These are phyloP conservation scores for Rhinopithecus roxellana DNA, from an alignment of 2,113 vertebrate genomes.

Conservation along the genomic window DNA sequence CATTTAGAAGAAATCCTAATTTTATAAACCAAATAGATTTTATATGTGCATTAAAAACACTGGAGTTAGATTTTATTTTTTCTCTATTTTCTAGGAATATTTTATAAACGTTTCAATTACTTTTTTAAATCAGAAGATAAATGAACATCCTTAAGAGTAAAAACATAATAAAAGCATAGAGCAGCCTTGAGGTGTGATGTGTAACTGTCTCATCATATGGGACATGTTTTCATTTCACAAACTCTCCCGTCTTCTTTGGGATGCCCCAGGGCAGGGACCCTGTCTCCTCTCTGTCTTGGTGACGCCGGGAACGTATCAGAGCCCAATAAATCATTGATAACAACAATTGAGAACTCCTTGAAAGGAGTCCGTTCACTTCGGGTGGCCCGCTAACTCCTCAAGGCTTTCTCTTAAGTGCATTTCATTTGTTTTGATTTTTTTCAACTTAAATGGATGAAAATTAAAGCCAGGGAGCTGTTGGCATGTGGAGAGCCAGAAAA, in stretches of 20 bases:
- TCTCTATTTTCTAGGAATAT: neutral
- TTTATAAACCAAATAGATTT: neutral
- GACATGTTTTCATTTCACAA: neutral
- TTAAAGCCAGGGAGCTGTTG: neutral
- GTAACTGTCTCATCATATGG: neutral
- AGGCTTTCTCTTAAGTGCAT: conserved; percentile 16
- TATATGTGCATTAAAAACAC: neutral
- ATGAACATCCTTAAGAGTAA: neutral
- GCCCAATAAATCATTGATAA: conserved; percentile 53
- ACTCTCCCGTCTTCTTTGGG: neutral
- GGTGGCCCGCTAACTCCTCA: neutral
- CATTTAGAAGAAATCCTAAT: neutral
- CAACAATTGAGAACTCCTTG: neutral
- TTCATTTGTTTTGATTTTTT: neutral
- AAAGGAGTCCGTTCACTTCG: neutral
- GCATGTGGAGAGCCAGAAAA: neutral
- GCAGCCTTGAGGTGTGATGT: fast-evolving
- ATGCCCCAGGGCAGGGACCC: neutral
- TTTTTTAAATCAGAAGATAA: neutral
- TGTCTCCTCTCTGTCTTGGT: neutral
- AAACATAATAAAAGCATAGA: neutral
- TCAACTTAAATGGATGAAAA: neutral
- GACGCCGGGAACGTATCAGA: conserved; percentile 21
- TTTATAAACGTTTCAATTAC: neutral
- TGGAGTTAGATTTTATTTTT: neutral